These are phyloP conservation scores for Excalfactoria chinensis DNA, from an alignment of 2,113 vertebrate genomes.

Conservation along the genomic window DNA sequence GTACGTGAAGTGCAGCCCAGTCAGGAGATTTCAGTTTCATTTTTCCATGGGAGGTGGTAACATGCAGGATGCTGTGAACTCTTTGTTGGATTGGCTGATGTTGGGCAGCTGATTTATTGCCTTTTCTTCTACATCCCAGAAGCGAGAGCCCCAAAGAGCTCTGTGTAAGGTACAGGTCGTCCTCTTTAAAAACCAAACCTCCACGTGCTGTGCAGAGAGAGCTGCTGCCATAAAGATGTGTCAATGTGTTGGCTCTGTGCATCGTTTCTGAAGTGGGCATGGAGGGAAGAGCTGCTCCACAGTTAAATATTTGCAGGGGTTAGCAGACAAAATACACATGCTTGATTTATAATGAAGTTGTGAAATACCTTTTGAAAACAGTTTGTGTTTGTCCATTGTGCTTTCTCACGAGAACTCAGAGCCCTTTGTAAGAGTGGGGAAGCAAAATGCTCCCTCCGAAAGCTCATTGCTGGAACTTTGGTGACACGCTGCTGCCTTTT, in stretches of 20 bases:
- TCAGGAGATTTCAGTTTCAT: neutral
- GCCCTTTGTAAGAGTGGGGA: neutral
- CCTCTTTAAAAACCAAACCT: neutral
- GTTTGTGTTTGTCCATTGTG: neutral
- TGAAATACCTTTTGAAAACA: slow-evolving; percentile 39
- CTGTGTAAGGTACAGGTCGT: neutral
- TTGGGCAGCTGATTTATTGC: neutral
- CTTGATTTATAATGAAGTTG: neutral
- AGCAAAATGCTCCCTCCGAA: neutral
- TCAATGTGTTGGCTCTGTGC: rapidly evolving
- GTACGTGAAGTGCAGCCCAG: neutral
- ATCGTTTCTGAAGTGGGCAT: neutral
- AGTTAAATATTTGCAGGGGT: neutral
- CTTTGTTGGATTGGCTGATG: neutral
- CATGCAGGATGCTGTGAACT: rapidly evolving
- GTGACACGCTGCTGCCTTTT: neutral
- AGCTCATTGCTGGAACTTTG: neutral
- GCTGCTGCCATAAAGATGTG: neutral
- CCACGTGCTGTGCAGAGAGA: rapidly evolving
- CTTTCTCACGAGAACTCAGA: neutral
- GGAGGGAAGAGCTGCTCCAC: neutral
- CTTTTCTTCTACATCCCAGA: neutral
- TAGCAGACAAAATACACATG: neutral
- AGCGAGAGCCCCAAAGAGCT: rapidly evolving
- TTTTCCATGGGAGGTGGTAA: neutral